Evolutionary conservation across 2,797 vertebrate genomes (phyloP).

Genomic region (Xiphorhynchus erythropygius): DNA sequence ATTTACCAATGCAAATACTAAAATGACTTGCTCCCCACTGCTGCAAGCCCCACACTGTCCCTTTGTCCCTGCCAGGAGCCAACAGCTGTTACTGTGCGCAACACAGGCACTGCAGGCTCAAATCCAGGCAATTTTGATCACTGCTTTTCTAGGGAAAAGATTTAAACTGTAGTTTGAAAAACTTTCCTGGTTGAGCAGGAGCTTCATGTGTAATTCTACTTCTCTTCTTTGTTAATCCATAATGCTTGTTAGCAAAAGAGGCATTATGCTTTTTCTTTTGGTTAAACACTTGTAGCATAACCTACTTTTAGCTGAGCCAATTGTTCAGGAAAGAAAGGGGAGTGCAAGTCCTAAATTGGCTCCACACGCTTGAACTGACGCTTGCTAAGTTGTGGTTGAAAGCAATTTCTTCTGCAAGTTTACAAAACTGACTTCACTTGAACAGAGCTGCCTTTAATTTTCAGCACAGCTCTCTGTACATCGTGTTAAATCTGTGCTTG

Average conservation of each 20-base stretch:
- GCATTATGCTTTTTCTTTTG: background rate
- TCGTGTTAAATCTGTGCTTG: background rate
- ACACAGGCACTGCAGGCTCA: background rate
- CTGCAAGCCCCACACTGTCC: background rate
- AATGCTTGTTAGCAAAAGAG: background rate
- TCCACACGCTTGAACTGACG: background rate
- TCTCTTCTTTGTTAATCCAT: background rate
- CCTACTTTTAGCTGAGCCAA: background rate
- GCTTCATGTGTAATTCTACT: background rate
- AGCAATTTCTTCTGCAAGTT: background rate
- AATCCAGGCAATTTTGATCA: background rate
- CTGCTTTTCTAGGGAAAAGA: background rate
- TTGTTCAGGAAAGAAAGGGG: background rate
- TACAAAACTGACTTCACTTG: background rate
- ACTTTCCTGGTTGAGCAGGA: background rate
- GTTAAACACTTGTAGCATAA: background rate
- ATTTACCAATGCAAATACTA: background rate
- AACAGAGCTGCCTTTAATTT: background rate
- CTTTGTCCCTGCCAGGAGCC: background rate
- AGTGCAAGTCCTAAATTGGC: background rate
- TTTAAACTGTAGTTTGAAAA: background rate
- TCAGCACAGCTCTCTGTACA: background rate
- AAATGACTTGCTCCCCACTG: slow-evolving; percentile 9
- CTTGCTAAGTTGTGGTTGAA: background rate
- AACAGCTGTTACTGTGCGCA: background rate